A percentile compares a stretch with the other conserved stretches of the same genome.
Evolutionary conservation across 2,888 invertebrate genomes (phyloP).

Genomic region (Branchipolynoe longqiensis): DNA sequence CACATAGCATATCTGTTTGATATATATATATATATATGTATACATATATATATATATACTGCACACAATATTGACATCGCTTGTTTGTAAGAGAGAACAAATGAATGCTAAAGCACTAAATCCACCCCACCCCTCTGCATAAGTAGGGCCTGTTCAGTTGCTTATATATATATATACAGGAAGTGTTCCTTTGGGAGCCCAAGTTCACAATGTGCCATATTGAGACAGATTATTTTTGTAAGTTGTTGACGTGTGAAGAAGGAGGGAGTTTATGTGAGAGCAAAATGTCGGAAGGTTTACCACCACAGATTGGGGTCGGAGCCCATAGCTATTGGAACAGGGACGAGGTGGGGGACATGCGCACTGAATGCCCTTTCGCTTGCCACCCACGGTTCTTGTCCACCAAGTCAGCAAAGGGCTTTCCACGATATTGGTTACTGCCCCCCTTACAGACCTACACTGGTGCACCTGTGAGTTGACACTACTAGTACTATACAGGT

Average conservation of each 20-base stretch:
- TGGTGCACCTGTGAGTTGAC: background rate
- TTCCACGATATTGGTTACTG: background rate
- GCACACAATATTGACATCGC: constrained; percentile 27
- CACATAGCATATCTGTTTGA: constrained; percentile 27
- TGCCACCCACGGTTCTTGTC: constrained; percentile 43
- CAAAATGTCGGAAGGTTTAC: constrained; percentile 18
- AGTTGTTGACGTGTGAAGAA: constrained; percentile 34
- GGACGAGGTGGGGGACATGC: background rate
- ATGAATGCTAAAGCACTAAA: constrained; percentile 22
- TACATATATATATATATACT: too few species aligned
- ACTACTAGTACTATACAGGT: background rate
- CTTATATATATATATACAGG: too few species aligned
- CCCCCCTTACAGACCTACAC: constrained; percentile 5
- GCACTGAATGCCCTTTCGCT: constrained; percentile 19
- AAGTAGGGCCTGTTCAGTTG: constrained; percentile 48
- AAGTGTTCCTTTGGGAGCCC: constrained; percentile 40
- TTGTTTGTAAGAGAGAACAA: constrained; percentile 12
- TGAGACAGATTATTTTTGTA: constrained; percentile 57
- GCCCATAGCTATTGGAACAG: constrained; percentile 33
- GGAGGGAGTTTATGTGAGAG: background rate
- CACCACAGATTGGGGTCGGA: constrained; percentile 15
- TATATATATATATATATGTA: too few species aligned
- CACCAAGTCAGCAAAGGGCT: constrained; percentile 34
- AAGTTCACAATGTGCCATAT: constrained; percentile 54
- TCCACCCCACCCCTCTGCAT: background rate